phyloP scores from a whole-genome alignment of 2,113 vertebrate genomes.

The Cariama cristata region DNA sequence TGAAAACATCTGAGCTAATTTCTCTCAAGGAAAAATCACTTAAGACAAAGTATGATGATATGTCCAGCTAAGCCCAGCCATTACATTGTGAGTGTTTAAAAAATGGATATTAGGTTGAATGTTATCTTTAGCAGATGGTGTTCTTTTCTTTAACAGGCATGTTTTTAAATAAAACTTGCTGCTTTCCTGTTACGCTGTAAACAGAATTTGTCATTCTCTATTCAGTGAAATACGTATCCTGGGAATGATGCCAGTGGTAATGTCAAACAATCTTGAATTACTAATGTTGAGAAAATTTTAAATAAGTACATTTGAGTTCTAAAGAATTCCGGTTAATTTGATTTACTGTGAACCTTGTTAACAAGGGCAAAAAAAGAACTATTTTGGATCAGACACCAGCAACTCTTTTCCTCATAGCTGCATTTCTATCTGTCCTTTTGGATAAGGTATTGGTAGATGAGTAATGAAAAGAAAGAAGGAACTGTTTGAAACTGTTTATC shows the following conservation, averaged over 20 bases:
- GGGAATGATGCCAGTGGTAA: conserved; percentile 57
- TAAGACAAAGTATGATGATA: not conserved
- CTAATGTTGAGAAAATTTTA: conserved; percentile 55
- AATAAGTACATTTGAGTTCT: conserved; percentile 23
- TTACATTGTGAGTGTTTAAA: conserved; percentile 54
- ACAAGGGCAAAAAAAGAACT: not conserved
- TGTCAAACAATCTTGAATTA: conserved; percentile 64
- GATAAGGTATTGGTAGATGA: not conserved
- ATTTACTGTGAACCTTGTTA: not conserved
- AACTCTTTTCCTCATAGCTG: not conserved
- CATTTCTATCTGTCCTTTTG: not conserved
- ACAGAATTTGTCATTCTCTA: conserved; percentile 63
- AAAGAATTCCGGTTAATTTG: not conserved
- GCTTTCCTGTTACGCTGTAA: conserved; percentile 67
- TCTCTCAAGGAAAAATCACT: conserved; percentile 60
- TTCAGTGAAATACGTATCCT: conserved; percentile 43
- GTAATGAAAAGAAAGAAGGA: not conserved
- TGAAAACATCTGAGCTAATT: conserved; percentile 54
- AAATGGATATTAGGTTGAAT: conserved; percentile 61
- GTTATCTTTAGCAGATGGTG: conserved; percentile 70
- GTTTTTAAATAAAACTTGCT: conserved; percentile 68
- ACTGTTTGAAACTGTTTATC: not conserved
- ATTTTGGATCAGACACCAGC: not conserved
- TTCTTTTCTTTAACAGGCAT: conserved; percentile 60
- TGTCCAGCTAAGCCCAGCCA: conserved; percentile 21